Percentiles rank a stretch among this genome's conserved stretches.
phyloP scores from a whole-genome alignment of 2,797 vertebrate genomes.

The Babyrousa celebensis region DNA sequence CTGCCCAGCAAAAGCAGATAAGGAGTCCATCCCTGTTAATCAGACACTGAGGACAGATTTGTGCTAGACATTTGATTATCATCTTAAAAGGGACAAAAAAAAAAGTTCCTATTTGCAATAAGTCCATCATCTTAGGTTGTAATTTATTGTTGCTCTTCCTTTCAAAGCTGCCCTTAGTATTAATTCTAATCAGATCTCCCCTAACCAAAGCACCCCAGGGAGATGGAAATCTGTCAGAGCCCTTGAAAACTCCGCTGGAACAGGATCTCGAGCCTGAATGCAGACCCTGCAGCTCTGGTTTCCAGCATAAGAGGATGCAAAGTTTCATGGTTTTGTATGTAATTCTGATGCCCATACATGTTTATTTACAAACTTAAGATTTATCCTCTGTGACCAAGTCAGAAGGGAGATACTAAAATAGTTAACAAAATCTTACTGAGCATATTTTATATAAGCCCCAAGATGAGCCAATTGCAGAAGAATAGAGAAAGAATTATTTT shows the following conservation, averaged over 20 bases:
- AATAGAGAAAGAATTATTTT: background rate
- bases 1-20: background rate
- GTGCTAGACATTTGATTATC: background rate
- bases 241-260: background rate
- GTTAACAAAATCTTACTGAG: background rate
- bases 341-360: background rate
- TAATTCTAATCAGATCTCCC: constrained; percentile 29
- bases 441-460: background rate
- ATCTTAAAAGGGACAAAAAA: constrained; percentile 4
- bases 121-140: background rate
- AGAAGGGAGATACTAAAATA: constrained; percentile 46
- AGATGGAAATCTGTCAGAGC: background rate
- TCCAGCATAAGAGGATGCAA: no score
- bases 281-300: background rate
- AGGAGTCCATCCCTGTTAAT: background rate
- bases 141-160: constrained; percentile 29
- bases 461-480: background rate
- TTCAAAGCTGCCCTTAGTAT: background rate
- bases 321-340: background rate
- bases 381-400: background rate
- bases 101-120: constrained; percentile 47
- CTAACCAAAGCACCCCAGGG: background rate
- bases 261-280: background rate
- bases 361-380: background rate
- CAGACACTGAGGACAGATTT: background rate